phyloP scores from a whole-genome alignment of 2,113 vertebrate species.

The Microtus ochrogaster region DNA sequence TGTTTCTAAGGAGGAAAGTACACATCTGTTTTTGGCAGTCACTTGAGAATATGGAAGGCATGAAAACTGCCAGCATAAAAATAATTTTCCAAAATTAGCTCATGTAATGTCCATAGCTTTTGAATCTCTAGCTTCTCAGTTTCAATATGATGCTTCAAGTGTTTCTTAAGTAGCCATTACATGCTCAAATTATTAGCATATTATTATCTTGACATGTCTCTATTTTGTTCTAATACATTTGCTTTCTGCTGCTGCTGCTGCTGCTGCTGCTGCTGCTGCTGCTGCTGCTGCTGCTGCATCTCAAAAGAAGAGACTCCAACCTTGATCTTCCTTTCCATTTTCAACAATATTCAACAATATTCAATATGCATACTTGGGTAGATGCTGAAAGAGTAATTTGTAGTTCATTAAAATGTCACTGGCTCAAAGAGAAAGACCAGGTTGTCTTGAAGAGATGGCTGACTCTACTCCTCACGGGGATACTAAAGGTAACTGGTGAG shows the following conservation, averaged over 20 bases:
- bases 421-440: not conserved
- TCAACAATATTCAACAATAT: conserved; percentile 32
- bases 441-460: not conserved
- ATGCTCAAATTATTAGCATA: not conserved
- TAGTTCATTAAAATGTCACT: conserved; percentile 43
- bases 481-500: not conserved
- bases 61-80: conserved; percentile 31
- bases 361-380: not conserved
- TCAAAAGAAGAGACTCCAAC: conserved; percentile 49
- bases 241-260: not conserved
- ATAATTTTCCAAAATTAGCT: conserved; percentile 52
- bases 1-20: conserved; percentile 5
- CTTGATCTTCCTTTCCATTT: conserved; percentile 43
- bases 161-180: not conserved
- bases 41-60: conserved; percentile 39
- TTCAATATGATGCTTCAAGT: conserved; percentile 45
- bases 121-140: conserved; percentile 1
- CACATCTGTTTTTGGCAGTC: conserved; percentile 28
- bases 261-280: not conserved
- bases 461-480: not conserved
- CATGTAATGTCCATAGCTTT: not conserved
- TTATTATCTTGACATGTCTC: not conserved
- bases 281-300: not conserved
- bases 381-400: not conserved
- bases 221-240: conserved; percentile 41